phyloP scores from a whole-genome alignment of 2,797 vertebrate species.

The Oryzias dopingdopingensis region DNA sequence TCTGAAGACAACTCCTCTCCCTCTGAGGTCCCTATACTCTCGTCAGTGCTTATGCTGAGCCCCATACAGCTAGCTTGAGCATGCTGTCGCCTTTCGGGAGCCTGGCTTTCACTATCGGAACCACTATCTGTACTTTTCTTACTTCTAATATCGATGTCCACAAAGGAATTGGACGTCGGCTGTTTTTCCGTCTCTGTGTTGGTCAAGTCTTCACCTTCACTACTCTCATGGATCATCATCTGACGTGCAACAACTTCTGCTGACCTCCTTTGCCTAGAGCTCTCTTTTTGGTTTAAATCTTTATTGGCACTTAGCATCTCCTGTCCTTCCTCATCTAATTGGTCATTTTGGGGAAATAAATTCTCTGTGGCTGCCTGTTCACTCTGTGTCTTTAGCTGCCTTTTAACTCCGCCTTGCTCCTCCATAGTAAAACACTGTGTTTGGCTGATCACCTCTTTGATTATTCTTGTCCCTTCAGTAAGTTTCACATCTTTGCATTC shows the following conservation, averaged over 20 bases:
- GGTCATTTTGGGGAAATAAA: neutral
- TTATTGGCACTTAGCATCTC: conserved; percentile 14
- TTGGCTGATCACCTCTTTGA: neutral
- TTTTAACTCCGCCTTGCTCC: conserved; percentile 6
- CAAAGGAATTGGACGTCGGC: conserved; percentile 7
- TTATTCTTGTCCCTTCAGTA: conserved; percentile 6
- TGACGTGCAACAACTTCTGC: conserved; percentile 12
- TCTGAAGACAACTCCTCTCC: conserved; percentile 37
- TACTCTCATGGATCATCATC: conserved; percentile 8
- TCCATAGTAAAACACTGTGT: conserved; percentile 5
- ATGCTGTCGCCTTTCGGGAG: conserved; percentile 3
- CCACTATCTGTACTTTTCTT: neutral
- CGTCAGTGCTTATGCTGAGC: conserved; percentile 14
- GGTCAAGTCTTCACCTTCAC: conserved; percentile 6
- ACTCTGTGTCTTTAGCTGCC: conserved; percentile 6
- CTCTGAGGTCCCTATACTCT: conserved; percentile 27
- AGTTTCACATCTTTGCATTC: neutral
- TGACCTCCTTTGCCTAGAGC: conserved; percentile 16
- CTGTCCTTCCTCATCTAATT: conserved; percentile 23
- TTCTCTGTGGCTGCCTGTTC: conserved; percentile 14
- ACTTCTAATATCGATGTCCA: conserved; percentile 24
- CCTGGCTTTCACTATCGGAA: conserved; percentile 7
- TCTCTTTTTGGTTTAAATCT: conserved; percentile 22
- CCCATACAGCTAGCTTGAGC: conserved; percentile 9
- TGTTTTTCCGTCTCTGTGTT: conserved; percentile 5